Evolutionary conservation across 1,140 invertebrate genomes (phyloP).

Genomic region (Aphidius ervi): DNA sequence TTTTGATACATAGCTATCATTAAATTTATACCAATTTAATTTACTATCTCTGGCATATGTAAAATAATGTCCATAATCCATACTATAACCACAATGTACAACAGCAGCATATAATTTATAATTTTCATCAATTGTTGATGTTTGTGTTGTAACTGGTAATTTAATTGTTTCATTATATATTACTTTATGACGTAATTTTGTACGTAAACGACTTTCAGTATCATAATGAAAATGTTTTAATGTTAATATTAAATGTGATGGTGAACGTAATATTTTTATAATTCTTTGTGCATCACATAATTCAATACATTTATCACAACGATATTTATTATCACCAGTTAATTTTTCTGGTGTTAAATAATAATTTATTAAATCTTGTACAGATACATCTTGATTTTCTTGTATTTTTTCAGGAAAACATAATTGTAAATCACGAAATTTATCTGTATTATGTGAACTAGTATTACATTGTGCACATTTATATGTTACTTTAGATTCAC

Average conservation of each 20-base stretch:
- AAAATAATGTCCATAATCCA: constrained; percentile 84
- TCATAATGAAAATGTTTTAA: constrained; percentile 79
- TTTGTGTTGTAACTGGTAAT: constrained; percentile 50
- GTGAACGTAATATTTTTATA: constrained; percentile 67
- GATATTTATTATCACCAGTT: constrained; percentile 76
- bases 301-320: constrained; percentile 70
- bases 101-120: constrained; percentile 78
- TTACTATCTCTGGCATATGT: constrained; percentile 69
- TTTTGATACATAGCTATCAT: constrained; percentile 67
- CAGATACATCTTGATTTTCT: constrained; percentile 54
- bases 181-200: constrained; percentile 69
- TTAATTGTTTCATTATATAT: constrained; percentile 60
- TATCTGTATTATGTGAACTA: constrained; percentile 68
- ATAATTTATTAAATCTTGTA: constrained; percentile 69
- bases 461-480: constrained; percentile 67
- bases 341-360: constrained; percentile 74
- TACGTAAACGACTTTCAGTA: constrained; percentile 64
- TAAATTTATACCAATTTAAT: constrained; percentile 75
- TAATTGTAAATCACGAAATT: constrained; percentile 75
- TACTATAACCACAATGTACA: constrained; percentile 75
- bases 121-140: constrained; percentile 36
- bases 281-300: constrained; percentile 73
- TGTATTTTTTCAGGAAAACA: constrained; percentile 69
- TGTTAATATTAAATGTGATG: constrained; percentile 73
- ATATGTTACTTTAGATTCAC: constrained; percentile 67